A percentile compares a stretch with the other conserved stretches of the same genome.
Conservation (phyloP, 2,888 invertebrate species). For the Harmothoe impar region DNA sequence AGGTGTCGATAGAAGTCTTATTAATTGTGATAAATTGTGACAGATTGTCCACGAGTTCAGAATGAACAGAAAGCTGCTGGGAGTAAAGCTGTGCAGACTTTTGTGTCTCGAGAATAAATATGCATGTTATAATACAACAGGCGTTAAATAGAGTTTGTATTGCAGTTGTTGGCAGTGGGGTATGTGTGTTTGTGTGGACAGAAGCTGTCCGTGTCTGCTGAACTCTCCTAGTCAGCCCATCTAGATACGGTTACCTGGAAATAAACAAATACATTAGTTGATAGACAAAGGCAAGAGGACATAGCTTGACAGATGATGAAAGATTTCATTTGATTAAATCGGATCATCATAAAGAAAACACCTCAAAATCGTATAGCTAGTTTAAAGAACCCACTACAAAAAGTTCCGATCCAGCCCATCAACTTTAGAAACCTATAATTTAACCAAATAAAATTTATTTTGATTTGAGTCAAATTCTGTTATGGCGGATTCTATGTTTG, state of each 20-base stretch:
- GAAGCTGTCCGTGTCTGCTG: neutral
- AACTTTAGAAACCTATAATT: too few species aligned
- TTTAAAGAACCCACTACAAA: too few species aligned
- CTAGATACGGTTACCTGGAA: constrained; percentile 36
- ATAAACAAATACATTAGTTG: neutral
- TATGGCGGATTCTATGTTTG: too few species aligned
- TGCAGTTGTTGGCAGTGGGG: too few species aligned
- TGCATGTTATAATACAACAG: neutral
- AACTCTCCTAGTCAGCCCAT: neutral
- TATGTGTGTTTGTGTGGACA: too few species aligned
- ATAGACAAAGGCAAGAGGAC: neutral
- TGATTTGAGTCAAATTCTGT: too few species aligned
- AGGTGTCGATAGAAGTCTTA: neutral
- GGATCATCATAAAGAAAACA: too few species aligned
- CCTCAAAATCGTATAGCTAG: too few species aligned
- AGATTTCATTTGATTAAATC: too few species aligned
- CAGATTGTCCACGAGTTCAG: neutral
- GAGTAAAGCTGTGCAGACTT: neutral
- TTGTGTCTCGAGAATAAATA: neutral
- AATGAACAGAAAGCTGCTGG: neutral
- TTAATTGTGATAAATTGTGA: neutral
- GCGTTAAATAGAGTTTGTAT: neutral
- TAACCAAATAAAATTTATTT: too few species aligned
- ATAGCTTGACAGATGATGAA: too few species aligned
- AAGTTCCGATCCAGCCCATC: too few species aligned